Base-by-base conservation (phyloP, 2,888 invertebrate species). In the Eupithecia centaureata region DNA sequence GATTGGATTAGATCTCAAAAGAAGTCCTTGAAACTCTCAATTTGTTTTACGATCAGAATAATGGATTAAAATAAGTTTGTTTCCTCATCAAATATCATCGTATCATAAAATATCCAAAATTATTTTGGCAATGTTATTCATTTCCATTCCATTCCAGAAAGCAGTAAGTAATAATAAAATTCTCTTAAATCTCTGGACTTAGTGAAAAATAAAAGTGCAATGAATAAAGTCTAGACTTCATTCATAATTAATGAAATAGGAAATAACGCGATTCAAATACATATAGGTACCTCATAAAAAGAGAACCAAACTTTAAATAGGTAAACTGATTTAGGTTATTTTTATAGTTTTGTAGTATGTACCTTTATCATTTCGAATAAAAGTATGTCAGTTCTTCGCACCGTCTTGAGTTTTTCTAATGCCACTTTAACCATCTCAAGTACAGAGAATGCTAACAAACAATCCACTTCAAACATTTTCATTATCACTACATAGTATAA, bases 1-100 rank as follows among this genome's bases (percentile, higher is more conserved):
- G 65, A 79, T 81, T 77, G 78, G 79, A 81, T 82, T 79, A 74
- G 75, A 77, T 74, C 76, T 71, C 75, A 73, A 70, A 73, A 70
- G 72, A 71, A 77, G 72, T 78, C 78, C 77, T 79, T 73, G 66
- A 76, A 83, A 81, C 73, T 82, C 61, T 67, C 57, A 42, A 68
- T 70, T 73, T 67, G 68, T 71, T 73, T 69, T 66, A 47, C 47
- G 10, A 47, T 10, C 3, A 51, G 38, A 63, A 35, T 52, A 61
- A 65, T 68, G 60, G 59, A 67, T 69, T 61, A 67, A 68, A 64
- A 58, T 10, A 32, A 18, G 38, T 58, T 38, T 10, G 47, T 71
- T 64, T 67, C 60, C 15, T n/a, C 47, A 47, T 4, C n/a, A 47
- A 47, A n/a, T n/a, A n/a, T n/a, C n/a, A n/a, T n/a, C n/a, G n/a